Percentiles rank a stretch among this genome's conserved stretches.
Conservation (phyloP, 1,140 invertebrate species). For the Apocrypta bakeri region DNA sequence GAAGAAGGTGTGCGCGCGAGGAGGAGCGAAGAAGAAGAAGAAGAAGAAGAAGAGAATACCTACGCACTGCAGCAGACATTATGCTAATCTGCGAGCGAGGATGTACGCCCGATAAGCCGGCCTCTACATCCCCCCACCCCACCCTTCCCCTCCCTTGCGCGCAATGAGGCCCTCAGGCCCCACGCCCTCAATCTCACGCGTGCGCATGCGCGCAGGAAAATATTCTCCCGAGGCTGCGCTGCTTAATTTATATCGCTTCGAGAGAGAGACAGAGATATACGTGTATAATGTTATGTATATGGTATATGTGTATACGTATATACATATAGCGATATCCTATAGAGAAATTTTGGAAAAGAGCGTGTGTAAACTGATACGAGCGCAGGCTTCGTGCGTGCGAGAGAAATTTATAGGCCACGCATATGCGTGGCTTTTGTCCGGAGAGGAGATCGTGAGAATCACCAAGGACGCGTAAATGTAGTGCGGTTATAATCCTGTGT, state of each 20-base stretch:
- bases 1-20: slow-evolving; percentile 31
- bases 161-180: slow-evolving; percentile 69
- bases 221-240: background rate
- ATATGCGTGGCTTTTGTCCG: background rate
- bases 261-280: too few species aligned
- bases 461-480: slow-evolving; percentile 1
- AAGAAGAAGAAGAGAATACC: slow-evolving; percentile 61
- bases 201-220: slow-evolving; percentile 31
- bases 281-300: too few species aligned
- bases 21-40: slow-evolving; percentile 45
- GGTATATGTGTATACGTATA: slow-evolving; percentile 20
- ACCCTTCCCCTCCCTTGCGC: slow-evolving; percentile 50
- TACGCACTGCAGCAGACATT: slow-evolving; percentile 73
- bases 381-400: slow-evolving; percentile 13
- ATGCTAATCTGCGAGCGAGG: slow-evolving; percentile 73
- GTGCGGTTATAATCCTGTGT: background rate
- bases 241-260: slow-evolving; percentile 7
- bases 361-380: slow-evolving; percentile 21
- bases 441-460: background rate
- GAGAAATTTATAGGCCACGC: background rate
- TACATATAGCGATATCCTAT: slow-evolving; percentile 7
- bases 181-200: slow-evolving; percentile 71
- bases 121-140: slow-evolving; percentile 56
- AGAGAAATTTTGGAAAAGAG: slow-evolving; percentile 48
- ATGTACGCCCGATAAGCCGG: slow-evolving; percentile 73